Evolutionary conservation across 2,888 invertebrate genomes (phyloP).

Genomic region (Campoplex nolae): DNA sequence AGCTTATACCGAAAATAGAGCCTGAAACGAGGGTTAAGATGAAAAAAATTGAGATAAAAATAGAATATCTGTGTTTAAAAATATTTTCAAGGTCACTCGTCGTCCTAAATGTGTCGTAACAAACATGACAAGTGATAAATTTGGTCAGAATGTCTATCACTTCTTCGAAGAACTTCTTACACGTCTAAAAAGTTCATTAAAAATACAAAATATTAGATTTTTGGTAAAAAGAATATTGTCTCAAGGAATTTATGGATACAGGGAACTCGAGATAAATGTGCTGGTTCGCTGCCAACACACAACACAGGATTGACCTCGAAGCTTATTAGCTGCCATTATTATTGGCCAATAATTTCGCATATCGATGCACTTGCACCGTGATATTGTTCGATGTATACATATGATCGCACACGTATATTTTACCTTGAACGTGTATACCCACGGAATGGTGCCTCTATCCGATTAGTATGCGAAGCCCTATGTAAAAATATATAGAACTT

Average conservation of each 20-base stretch:
- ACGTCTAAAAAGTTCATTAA: background rate
- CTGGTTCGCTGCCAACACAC: constrained; percentile 10
- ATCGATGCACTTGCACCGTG: constrained; percentile 45
- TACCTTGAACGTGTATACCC: constrained; percentile 71
- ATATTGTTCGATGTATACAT: constrained; percentile 21
- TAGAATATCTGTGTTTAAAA: background rate
- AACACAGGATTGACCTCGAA: constrained; percentile 27
- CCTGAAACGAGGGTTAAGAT: too few relatives aligned
- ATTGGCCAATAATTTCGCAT: constrained; percentile 49
- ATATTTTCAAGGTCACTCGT: background rate
- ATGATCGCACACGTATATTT: constrained; percentile 61
- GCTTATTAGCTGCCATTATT: constrained; percentile 43
- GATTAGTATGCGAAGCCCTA: constrained; percentile 82
- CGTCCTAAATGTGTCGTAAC: background rate
- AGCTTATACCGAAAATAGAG: too few relatives aligned
- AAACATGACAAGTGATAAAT: background rate
- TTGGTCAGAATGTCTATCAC: background rate
- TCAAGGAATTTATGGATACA: background rate
- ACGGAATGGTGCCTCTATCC: constrained; percentile 73
- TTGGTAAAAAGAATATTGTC: background rate
- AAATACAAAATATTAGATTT: background rate
- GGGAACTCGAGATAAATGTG: background rate
- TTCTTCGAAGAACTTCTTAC: background rate
- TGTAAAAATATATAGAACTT: constrained; percentile 77
- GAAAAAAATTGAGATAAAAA: too few relatives aligned